Evolutionary conservation across 2,797 vertebrate genomes (phyloP).

Genomic region (Nyctalus aviator): DNA sequence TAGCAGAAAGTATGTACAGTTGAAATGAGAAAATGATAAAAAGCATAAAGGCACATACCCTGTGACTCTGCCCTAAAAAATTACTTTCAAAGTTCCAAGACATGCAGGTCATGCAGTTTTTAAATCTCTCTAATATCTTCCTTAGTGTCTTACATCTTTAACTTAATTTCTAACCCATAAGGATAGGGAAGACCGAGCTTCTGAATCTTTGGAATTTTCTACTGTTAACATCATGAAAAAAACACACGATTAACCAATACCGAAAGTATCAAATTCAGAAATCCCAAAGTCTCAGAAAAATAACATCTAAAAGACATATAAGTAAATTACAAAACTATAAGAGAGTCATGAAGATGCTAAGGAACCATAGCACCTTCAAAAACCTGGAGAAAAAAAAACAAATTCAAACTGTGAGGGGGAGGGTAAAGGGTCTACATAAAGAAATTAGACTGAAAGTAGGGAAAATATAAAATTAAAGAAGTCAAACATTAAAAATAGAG

Average conservation of each 20-base stretch:
- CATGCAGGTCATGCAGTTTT: neutral
- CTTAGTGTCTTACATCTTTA: neutral
- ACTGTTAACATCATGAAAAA: conserved; percentile 25
- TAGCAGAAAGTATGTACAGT: neutral
- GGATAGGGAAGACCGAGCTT: neutral
- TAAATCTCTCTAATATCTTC: neutral
- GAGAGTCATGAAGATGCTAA: neutral
- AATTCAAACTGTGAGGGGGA: neutral
- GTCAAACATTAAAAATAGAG: conserved; percentile 14
- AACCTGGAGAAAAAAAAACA: neutral
- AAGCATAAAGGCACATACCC: neutral
- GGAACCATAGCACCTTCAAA: neutral
- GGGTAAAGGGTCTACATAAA: neutral
- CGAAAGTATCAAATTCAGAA: conserved; percentile 51
- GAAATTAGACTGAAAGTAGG: neutral
- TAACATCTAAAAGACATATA: neutral
- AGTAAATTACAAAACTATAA: conserved; percentile 8
- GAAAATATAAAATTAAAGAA: conserved; percentile 29
- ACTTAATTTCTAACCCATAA: neutral
- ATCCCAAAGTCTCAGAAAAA: neutral
- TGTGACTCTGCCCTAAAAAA: conserved; percentile 10
- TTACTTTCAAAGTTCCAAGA: conserved; percentile 19
- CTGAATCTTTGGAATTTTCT: neutral
- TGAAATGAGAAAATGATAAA: conserved; percentile 30
- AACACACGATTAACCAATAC: neutral